Conservation (phyloP, 2,888 invertebrate species). For the Diplazon laetatorius region DNA sequence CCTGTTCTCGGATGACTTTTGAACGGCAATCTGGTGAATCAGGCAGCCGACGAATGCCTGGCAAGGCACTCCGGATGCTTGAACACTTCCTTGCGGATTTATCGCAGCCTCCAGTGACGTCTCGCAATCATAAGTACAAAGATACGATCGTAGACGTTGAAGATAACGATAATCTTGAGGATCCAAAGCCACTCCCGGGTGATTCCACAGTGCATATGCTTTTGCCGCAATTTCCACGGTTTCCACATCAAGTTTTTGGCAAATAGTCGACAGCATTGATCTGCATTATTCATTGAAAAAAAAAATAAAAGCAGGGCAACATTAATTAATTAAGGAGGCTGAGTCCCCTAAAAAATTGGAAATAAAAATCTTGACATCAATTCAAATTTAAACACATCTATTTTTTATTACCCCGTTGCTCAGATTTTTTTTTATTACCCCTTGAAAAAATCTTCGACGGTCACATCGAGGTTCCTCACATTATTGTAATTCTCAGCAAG, state of each 20-base stretch:
- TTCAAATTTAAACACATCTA: neutral
- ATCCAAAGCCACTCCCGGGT: conserved; percentile 73
- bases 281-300: conserved; percentile 55
- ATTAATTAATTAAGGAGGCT: too few relatives aligned
- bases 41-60: conserved; percentile 76
- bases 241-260: conserved; percentile 63
- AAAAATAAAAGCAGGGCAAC: too few relatives aligned
- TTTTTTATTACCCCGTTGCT: neutral
- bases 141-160: conserved; percentile 60
- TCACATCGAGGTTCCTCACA: conserved; percentile 69
- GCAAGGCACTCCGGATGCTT: conserved; percentile 74
- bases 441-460: conserved; percentile 71
- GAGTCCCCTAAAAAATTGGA: neutral
- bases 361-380: neutral
- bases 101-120: conserved; percentile 67
- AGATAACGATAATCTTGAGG: conserved; percentile 69
- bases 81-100: conserved; percentile 70
- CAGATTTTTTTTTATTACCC: conserved; percentile 67
- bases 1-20: conserved; percentile 47
- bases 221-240: conserved; percentile 75
- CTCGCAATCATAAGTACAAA: conserved; percentile 66
- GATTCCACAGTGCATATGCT: conserved; percentile 75
- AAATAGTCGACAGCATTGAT: conserved; percentile 69
- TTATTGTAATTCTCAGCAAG: conserved; percentile 68
- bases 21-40: conserved; percentile 70